phyloP scores from a whole-genome alignment of 2,797 vertebrate genomes.

The Parotocinclus haroldoi region DNA sequence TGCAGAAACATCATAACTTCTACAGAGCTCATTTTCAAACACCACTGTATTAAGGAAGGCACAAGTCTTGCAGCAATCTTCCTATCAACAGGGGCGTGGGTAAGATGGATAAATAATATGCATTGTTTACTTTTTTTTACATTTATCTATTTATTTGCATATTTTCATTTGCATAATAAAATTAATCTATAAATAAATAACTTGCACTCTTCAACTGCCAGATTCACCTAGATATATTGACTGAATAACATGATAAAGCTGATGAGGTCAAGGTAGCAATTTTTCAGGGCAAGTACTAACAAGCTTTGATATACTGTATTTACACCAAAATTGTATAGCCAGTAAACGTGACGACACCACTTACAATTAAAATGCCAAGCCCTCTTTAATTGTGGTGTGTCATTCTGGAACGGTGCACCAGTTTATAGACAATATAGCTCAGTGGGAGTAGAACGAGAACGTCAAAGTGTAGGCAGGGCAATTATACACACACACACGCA shows the following conservation, averaged over 20 bases:
- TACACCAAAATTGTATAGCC: constrained; percentile 51
- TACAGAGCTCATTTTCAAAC: no score
- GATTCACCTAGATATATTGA: constrained; percentile 81
- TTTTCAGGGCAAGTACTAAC: constrained; percentile 54
- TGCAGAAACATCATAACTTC: no score
- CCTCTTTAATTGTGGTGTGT: constrained; percentile 63
- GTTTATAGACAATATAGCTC: constrained; percentile 50
- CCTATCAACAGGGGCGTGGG: constrained; percentile 81
- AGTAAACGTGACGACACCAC: constrained; percentile 47
- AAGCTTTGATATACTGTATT: constrained; percentile 13
- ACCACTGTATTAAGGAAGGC: constrained; percentile 96
- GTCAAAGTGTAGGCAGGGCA: constrained; percentile 34
- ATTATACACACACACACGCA: constrained; percentile 43
- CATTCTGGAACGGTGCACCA: constrained; percentile 58
- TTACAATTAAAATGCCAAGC: constrained; percentile 62
- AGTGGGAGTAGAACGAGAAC: constrained; percentile 55
- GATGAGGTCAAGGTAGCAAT: constrained; percentile 49
- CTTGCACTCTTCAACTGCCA: constrained; percentile 85
- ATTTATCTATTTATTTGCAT: constrained; percentile 88
- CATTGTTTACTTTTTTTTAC: constrained; percentile 99
- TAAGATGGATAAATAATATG: constrained; percentile 90
- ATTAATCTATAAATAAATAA: constrained; percentile 93
- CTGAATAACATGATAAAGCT: constrained; percentile 64
- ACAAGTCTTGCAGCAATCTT: constrained; percentile 85
- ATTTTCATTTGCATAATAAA: constrained; percentile 89